Base-by-base conservation (phyloP, 1,140 invertebrate species). In the Drosophila bocqueti region DNA sequence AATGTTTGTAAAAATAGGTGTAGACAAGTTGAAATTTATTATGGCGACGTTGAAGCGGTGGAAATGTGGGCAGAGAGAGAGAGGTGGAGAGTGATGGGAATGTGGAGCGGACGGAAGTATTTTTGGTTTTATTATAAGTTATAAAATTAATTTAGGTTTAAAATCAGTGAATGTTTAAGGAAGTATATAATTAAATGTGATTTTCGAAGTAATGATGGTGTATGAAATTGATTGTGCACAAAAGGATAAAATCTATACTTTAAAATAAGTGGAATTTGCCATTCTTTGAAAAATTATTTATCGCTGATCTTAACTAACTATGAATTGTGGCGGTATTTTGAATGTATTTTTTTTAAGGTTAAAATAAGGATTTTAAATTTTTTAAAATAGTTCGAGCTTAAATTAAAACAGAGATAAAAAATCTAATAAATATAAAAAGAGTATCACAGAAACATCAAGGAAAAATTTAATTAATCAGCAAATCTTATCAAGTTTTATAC, bases 11-110 rank as follows among this genome's bases (percentile, higher is more conserved):
- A 90, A 90, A 90, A 90, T 90, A 90, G 85, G 85, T 90, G 85
- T 90, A 90, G 85, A 90, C 85, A 90, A 90, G 85, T 90, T 90
- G 81, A 85, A 91, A 91, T 89, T 89, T 90, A 89, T 89, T 90
- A 89, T 85, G 85, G 75, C 84, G 76, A 75, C 67, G 69, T 79
- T 72, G 68, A 69, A 71, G 81, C 52, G 52, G 18, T 38, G 31
- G 50, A 50, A 64, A 79, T 55, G 76, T 79, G 67, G 61, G 46
- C 73, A 71, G 49, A 26, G 34, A 40, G 26, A 42, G 34, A 11
- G 18, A 24, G 24, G 46, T 26, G 15, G 16, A 38, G 26, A 40
- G 13, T 21, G 45, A 29, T 60, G 36, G 54, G 13, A 31, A 13
- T 26, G 21, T 29, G 43, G 29, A 34, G 43, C 29, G 67, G 66